Evolutionary conservation across 2,797 vertebrate species (phyloP).

Genomic region (Presbytis comata): DNA sequence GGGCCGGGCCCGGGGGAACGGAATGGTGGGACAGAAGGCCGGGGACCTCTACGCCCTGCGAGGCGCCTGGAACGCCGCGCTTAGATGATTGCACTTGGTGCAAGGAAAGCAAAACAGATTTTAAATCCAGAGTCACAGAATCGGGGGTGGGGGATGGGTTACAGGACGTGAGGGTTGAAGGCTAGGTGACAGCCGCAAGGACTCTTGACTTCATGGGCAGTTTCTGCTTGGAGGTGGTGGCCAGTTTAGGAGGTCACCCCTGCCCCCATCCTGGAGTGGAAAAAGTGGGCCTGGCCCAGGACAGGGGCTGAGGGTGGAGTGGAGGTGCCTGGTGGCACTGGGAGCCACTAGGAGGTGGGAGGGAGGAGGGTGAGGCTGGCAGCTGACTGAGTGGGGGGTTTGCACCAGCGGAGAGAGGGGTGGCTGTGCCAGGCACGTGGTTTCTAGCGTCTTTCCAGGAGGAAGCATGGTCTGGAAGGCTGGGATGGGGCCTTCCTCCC

Average conservation of each 20-base stretch:
- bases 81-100: background rate
- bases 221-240: background rate
- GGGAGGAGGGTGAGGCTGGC: background rate
- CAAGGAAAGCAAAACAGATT: background rate
- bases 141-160: background rate
- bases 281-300: background rate
- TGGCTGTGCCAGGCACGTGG: background rate
- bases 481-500: background rate
- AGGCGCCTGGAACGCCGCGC: accelerated
- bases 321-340: background rate
- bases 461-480: background rate
- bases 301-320: background rate
- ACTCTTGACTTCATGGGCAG: background rate
- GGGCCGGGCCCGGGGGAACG: accelerated
- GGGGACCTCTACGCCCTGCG: background rate
- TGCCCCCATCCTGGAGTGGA: background rate
- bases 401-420: no score
- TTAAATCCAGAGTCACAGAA: background rate
- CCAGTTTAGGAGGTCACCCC: accelerated
- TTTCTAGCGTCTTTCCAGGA: background rate
- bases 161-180: background rate
- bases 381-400: no score
- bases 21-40: background rate
- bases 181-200: background rate
- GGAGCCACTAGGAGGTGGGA: background rate